These are phyloP conservation scores for Syrphus vitripennis DNA, from an alignment of 2,888 invertebrate species.

Conservation along the genomic window DNA sequence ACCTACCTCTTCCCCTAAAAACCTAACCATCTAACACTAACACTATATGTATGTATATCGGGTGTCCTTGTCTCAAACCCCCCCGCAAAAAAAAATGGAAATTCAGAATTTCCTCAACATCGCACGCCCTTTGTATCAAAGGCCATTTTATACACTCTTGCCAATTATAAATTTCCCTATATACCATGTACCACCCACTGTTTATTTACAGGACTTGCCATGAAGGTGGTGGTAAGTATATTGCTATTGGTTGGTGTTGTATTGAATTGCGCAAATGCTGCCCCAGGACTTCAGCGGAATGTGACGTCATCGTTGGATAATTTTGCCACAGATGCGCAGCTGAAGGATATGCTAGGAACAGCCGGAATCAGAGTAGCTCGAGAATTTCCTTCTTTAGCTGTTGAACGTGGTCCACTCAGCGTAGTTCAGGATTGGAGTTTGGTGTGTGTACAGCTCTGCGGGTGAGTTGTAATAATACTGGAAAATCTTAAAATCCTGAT, in stretches of 20 bases:
- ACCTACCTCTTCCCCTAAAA: conserved; percentile 13
- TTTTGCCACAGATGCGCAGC: conserved; percentile 57
- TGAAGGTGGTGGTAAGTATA: conserved; percentile 59
- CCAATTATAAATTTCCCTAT: conserved; percentile 18
- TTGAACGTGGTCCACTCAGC: conserved; percentile 75
- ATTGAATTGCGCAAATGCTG: conserved; percentile 50
- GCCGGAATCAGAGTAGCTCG: conserved; percentile 50
- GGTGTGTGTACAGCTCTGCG: conserved; percentile 81
- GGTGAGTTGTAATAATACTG: conserved; percentile 77
- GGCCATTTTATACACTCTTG: conserved; percentile 67
- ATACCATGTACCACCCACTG: conserved; percentile 62
- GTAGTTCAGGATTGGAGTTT: conserved; percentile 81
- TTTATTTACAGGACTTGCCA: conserved; percentile 52
- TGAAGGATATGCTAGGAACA: not conserved
- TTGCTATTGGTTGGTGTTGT: conserved; percentile 53
- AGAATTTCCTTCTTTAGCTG: conserved; percentile 71
- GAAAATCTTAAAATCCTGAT: not conserved
- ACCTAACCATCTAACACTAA: not conserved
- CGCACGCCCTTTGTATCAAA: conserved; percentile 58
- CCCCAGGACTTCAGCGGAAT: conserved; percentile 58
- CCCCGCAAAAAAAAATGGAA: conserved; percentile 24
- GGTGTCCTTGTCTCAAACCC: conserved; percentile 3
- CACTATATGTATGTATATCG: not conserved
- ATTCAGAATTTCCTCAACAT: conserved; percentile 52
- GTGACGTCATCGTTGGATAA: conserved; percentile 70